Percentiles rank a stretch among this genome's conserved stretches.
These are phyloP conservation scores for Icerya purchasi DNA, from an alignment of 2,888 invertebrate species.

Conservation along the genomic window DNA sequence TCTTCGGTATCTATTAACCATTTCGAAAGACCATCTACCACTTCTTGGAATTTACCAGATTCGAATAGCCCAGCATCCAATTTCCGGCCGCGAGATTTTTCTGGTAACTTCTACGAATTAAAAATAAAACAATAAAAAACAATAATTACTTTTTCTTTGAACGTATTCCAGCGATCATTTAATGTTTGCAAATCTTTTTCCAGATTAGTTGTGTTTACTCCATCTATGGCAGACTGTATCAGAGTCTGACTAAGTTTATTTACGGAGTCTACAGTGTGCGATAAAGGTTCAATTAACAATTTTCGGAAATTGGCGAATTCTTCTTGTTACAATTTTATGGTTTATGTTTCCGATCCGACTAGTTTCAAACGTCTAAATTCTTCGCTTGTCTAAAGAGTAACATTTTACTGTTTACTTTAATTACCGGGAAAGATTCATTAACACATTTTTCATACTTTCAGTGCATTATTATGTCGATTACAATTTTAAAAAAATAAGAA, in stretches of 20 bases:
- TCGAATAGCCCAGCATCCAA: constrained; percentile 81
- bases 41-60: constrained; percentile 93
- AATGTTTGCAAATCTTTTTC: constrained; percentile 80
- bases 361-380: constrained; percentile 63
- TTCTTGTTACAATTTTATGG: constrained; percentile 72
- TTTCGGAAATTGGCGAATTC: constrained; percentile 64
- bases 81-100: constrained; percentile 64
- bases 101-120: no score
- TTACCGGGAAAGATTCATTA: no score
- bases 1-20: constrained; percentile 96
- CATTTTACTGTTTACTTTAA: no score
- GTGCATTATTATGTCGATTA: no score
- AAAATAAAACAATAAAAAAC: neutral
- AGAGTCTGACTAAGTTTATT: constrained; percentile 68
- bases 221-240: constrained; percentile 68
- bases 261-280: constrained; percentile 56
- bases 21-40: constrained; percentile 74
- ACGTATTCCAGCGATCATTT: constrained; percentile 78
- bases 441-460: no score
- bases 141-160: constrained; percentile 51
- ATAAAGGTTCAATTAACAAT: constrained; percentile 58
- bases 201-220: constrained; percentile 60
- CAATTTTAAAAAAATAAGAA: no score
- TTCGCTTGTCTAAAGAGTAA: constrained; percentile 33
- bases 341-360: constrained; percentile 76